These are phyloP conservation scores for Coenonympha glycerion DNA, from an alignment of 2,888 invertebrate species.

Conservation along the genomic window DNA sequence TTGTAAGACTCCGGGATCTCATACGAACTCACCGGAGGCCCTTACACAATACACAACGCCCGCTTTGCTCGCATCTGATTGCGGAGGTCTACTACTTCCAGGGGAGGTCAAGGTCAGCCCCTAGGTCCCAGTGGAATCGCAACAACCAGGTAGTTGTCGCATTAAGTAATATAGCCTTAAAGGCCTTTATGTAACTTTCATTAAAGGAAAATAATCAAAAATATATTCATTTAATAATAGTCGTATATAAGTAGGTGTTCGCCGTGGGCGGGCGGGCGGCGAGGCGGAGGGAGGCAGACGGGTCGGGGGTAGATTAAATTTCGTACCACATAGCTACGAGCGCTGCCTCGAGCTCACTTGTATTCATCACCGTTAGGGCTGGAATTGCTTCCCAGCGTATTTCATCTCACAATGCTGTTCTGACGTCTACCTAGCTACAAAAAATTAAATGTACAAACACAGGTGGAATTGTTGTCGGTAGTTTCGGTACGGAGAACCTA, in stretches of 20 bases:
- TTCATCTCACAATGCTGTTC: conserved; percentile 36
- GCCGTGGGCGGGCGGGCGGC: conserved; percentile 30
- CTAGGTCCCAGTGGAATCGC: no score
- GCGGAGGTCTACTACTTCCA: no score
- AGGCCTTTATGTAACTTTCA: conserved; percentile 23
- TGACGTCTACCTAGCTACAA: conserved; percentile 11
- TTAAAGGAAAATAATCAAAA: conserved; percentile 46
- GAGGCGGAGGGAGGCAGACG: conserved; percentile 58
- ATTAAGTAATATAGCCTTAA: no score
- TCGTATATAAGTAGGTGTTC: conserved; percentile 31
- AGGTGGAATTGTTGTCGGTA: no score
- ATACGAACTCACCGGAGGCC: no score
- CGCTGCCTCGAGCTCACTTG: conserved; percentile 55
- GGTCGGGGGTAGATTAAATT: conserved; percentile 73
- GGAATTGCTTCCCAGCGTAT: conserved; percentile 57
- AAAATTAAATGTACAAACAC: neutral
- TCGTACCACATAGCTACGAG: conserved; percentile 58
- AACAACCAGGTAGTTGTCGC: no score
- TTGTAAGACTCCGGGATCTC: no score
- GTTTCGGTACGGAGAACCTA: no score
- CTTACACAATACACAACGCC: no score
- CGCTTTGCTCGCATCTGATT: no score
- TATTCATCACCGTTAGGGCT: conserved; percentile 66
- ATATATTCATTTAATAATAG: conserved; percentile 42
- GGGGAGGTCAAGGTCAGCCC: no score